Percentiles rank a stretch among this genome's conserved stretches.
phyloP scores from a whole-genome alignment of 2,113 vertebrate genomes.

The Mohoua ochrocephala region DNA sequence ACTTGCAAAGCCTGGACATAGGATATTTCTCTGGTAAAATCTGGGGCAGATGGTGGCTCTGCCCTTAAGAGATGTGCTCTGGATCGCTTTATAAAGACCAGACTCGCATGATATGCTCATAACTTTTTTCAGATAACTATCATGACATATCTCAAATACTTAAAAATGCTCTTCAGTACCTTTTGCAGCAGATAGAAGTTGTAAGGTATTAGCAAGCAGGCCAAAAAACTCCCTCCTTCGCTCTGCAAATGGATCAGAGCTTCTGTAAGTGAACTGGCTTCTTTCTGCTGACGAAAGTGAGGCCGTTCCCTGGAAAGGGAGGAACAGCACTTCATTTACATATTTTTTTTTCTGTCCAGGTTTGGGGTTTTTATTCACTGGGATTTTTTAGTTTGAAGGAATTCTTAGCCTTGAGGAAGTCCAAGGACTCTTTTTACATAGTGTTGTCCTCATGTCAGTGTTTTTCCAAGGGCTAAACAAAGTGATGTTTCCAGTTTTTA shows the following conservation, averaged over 20 bases:
- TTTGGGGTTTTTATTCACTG: not conserved
- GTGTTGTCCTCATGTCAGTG: not conserved
- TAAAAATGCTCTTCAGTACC: not conserved
- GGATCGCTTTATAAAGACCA: not conserved
- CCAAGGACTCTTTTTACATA: not conserved
- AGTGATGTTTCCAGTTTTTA: not conserved
- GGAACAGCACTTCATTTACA: not conserved
- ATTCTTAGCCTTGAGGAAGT: not conserved
- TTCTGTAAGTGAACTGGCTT: not conserved
- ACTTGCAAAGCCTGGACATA: not conserved
- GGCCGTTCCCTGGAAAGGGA: not conserved
- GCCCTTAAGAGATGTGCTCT: not conserved
- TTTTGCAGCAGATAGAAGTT: not conserved
- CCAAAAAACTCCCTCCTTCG: not conserved
- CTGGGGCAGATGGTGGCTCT: not conserved
- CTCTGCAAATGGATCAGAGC: not conserved
- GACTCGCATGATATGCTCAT: not conserved
- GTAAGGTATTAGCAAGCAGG: not conserved
- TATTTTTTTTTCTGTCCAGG: not conserved
- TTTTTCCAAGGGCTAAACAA: not conserved
- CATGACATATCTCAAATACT: not conserved
- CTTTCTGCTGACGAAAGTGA: not conserved
- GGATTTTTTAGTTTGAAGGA: not conserved
- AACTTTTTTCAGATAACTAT: not conserved
- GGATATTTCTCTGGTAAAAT: not conserved